A percentile compares a stretch with the other conserved stretches of the same genome.
phyloP scores from a whole-genome alignment of 2,888 invertebrate species.

The Chydorus sphaericus region DNA sequence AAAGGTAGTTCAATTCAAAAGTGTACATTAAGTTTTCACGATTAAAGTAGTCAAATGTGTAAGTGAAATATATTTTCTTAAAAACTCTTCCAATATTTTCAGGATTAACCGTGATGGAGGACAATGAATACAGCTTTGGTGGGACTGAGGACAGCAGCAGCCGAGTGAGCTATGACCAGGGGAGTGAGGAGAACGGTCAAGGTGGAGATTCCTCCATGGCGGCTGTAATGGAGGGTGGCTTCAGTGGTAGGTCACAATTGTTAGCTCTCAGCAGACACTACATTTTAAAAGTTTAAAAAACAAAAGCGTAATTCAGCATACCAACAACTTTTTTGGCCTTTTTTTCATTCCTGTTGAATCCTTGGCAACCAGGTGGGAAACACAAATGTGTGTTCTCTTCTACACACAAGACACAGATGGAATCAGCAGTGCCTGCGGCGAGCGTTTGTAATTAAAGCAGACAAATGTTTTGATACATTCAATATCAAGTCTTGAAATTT shows the following conservation, averaged over 20 bases:
- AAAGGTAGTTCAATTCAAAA: no score
- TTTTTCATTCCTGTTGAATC: no score
- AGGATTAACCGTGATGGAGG: no score
- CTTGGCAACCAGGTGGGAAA: slow-evolving; percentile 5
- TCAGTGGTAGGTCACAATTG: no score
- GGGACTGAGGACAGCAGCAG: slow-evolving; percentile 7
- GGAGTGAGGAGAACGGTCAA: slow-evolving; percentile 3
- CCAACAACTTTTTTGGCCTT: slow-evolving; percentile 5
- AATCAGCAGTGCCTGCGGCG: slow-evolving; percentile 2
- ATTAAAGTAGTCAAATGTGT: no score
- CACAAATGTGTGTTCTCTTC: slow-evolving; percentile 6
- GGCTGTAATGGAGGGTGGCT: slow-evolving; percentile 1
- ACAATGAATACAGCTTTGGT: slow-evolving; percentile 4
- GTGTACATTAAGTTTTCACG: no score
- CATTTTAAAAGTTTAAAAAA: no score
- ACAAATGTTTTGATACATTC: slow-evolving; percentile 4
- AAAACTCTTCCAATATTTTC: no score
- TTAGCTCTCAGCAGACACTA: no score
- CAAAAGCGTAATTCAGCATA: no score
- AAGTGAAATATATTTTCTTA: no score
- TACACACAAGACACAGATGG: slow-evolving; percentile 3
- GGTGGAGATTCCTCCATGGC: neutral
- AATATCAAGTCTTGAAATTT: slow-evolving; percentile 1
- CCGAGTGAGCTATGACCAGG: slow-evolving; percentile 6
- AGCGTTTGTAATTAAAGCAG: slow-evolving; percentile 3